Base-by-base conservation (phyloP, 2,888 invertebrate genomes). In the Stenichneumon culpator region DNA sequence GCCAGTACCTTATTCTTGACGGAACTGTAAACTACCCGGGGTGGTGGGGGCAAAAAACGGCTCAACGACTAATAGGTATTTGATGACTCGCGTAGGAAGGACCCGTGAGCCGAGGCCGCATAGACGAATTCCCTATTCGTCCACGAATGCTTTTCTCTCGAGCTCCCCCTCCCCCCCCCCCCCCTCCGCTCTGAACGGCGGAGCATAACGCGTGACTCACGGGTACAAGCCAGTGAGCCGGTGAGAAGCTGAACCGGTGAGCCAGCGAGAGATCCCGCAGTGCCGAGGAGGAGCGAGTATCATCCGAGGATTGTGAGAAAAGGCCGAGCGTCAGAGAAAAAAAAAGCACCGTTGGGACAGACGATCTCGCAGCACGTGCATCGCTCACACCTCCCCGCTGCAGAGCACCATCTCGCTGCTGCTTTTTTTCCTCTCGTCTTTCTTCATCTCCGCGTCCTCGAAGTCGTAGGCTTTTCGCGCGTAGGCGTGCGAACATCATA, bases 161-260 rank as follows among this genome's bases (percentile, higher is more conserved):
- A 28, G 28, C 28, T 28, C 22, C 63, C 9, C 57, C 7, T 39
- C 72, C 16, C 44, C 44, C 44, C 3, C 14, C 14, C 14, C 0
- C 11, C 44, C 14, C 44, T 9, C 39, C 3, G 11, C 39, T 0
- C 3, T 11, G 44, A 44, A 14, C 44, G 19, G 54, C 73, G 65
- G 65, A 80, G 73, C 79, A 54, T 57, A 73, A 73, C 65, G 65
- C 72, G 79, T 80, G 79, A 80, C 67, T 80, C 79, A 80, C 63
- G 28, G 60, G 32, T 54, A 69, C 28, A 22, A 65, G 52, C 54
- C 73, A 73, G 79, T 79, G 70, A 70, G 60, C 32, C 39, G 44
- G 44, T 44, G 44, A 47, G 44, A 47, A n/a, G 67, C 63, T 32
- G 63, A 70, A 79, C 70, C 79, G 63, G 72, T 80, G 73, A 70